Conservation (phyloP, 2,113 vertebrate species). For the Menidia beryllina region DNA sequence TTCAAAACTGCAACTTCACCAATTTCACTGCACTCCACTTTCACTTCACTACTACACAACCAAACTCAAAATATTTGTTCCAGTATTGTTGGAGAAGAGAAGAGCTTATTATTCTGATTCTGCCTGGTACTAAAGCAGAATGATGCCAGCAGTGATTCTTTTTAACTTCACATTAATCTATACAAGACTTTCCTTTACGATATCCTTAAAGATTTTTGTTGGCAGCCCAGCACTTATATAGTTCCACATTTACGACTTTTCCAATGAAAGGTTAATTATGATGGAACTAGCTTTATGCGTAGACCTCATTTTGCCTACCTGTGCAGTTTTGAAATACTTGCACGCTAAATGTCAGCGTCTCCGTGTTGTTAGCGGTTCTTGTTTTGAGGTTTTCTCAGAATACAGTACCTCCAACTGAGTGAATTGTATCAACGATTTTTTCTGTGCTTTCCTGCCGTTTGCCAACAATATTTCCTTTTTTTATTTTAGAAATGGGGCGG, state of each 20-base stretch:
- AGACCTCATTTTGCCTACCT: background rate
- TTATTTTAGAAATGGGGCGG: too few relatives aligned
- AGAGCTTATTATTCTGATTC: too few relatives aligned
- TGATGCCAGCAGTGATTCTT: too few relatives aligned
- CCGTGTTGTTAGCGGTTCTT: background rate
- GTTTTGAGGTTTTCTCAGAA: background rate
- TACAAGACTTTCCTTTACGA: background rate
- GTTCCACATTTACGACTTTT: background rate
- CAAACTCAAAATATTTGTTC: too few relatives aligned
- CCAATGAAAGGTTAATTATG: background rate
- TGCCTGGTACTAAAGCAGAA: too few relatives aligned
- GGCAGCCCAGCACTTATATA: too few relatives aligned
- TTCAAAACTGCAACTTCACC: too few relatives aligned
- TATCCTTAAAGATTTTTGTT: background rate
- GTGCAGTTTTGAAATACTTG: background rate
- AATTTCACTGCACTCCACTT: too few relatives aligned
- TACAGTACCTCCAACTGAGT: background rate
- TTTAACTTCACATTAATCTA: background rate
- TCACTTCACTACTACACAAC: too few relatives aligned
- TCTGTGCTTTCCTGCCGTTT: background rate
- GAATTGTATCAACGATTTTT: too few relatives aligned
- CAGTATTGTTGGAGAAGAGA: too few relatives aligned
- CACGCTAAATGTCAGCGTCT: background rate
- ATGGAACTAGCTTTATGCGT: background rate
- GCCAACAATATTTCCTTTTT: background rate